Conservation (phyloP, 2,888 invertebrate genomes). For the Nomada flava region DNA sequence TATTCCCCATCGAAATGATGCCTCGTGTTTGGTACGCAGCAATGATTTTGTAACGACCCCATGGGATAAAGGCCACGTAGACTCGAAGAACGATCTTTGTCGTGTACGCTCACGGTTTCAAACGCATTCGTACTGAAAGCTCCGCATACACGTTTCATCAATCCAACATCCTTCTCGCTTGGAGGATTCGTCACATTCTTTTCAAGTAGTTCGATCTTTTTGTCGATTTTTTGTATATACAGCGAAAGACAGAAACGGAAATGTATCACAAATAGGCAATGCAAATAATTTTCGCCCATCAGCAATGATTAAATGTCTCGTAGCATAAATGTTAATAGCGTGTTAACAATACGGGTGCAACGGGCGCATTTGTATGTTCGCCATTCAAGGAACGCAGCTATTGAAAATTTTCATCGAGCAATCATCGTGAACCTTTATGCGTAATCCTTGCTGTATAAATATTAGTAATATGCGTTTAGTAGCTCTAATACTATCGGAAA, state of each 20-base stretch:
- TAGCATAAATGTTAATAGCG: no score
- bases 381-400: no score
- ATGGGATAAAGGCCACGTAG: slow-evolving; percentile 89
- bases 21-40: slow-evolving; percentile 88
- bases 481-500: no score
- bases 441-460: no score
- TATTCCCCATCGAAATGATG: slow-evolving; percentile 87
- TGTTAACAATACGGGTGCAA: no score
- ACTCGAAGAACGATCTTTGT: slow-evolving; percentile 83
- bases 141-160: slow-evolving; percentile 87
- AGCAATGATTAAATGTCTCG: no score
- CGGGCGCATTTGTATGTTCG: no score
- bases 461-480: no score
- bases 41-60: slow-evolving; percentile 89
- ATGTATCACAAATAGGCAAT: background rate
- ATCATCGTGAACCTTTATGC: no score
- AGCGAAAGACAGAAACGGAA: background rate
- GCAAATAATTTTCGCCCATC: no score
- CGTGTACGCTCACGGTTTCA: slow-evolving; percentile 86
- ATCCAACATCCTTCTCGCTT: slow-evolving; percentile 85
- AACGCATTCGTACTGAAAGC: slow-evolving; percentile 89
- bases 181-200: slow-evolving; percentile 85
- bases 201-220: slow-evolving; percentile 81
- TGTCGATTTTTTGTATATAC: background rate
- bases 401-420: no score